Evolutionary conservation across 2,888 invertebrate genomes (phyloP).

Genomic region (Troilus luridus): DNA sequence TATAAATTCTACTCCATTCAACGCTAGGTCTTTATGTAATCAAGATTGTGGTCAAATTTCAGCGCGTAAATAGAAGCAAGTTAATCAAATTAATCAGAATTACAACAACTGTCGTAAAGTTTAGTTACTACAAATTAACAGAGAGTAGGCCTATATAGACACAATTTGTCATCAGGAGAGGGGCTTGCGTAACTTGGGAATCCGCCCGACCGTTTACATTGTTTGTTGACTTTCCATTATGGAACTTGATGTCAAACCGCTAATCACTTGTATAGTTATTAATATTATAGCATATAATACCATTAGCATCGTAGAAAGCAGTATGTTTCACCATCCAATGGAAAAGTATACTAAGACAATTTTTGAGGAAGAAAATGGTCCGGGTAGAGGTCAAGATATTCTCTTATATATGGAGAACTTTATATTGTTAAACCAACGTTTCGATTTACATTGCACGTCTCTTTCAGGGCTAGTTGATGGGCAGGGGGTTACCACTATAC

Average conservation of each 20-base stretch:
- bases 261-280: neutral
- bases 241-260: neutral
- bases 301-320: too few species aligned
- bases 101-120: neutral
- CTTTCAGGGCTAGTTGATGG: too few species aligned
- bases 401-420: too few species aligned
- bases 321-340: too few species aligned
- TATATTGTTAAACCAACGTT: too few species aligned
- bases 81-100: neutral
- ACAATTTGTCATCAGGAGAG: neutral
- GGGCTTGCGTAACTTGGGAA: neutral
- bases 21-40: neutral
- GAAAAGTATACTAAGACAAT: too few species aligned
- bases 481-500: too few species aligned
- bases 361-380: too few species aligned
- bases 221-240: conserved; percentile 11
- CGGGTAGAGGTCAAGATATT: too few species aligned
- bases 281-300: neutral
- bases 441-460: too few species aligned
- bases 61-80: neutral
- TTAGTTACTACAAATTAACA: neutral
- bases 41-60: neutral
- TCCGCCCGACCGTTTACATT: neutral
- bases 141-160: conserved; percentile 16
- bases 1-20: too few species aligned